Percentiles rank a stretch among this genome's conserved stretches.
Evolutionary conservation across 2,888 invertebrate species (phyloP).

Genomic region (Epinotia ramella): DNA sequence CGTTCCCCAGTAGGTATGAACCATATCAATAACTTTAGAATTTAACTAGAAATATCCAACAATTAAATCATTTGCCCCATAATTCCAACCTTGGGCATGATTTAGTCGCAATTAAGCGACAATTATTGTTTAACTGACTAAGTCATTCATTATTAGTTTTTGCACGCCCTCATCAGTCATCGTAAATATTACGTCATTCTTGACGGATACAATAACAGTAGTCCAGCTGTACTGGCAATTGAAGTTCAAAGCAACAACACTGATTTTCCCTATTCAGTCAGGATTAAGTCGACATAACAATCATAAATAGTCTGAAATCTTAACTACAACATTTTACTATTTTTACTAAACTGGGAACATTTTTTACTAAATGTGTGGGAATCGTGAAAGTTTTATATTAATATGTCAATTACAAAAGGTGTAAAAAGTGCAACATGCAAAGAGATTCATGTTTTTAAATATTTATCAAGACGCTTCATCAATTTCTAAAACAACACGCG

Average conservation of each 20-base stretch:
- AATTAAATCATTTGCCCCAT: too few species aligned
- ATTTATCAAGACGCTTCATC: background rate
- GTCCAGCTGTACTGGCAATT: background rate
- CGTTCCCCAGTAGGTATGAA: too few species aligned
- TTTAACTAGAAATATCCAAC: too few species aligned
- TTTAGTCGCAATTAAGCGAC: constrained; percentile 33
- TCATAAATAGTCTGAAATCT: too few species aligned
- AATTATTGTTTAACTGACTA: constrained; percentile 27
- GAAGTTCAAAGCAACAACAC: background rate
- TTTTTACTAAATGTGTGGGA: too few species aligned
- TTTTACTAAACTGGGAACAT: too few species aligned
- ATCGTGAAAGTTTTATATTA: too few species aligned
- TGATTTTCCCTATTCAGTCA: background rate
- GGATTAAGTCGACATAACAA: background rate
- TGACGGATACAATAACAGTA: constrained; percentile 15
- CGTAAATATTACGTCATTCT: constrained; percentile 30
- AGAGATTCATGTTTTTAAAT: background rate
- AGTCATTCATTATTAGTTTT: constrained; percentile 32
- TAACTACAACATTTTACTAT: too few species aligned
- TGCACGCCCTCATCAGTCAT: constrained; percentile 32
- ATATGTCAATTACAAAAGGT: background rate
- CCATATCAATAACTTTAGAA: too few species aligned
- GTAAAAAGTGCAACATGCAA: background rate
- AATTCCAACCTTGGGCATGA: constrained; percentile 16
- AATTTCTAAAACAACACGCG: background rate